phyloP scores from a whole-genome alignment of 35 echinoderm and acorn worm species.

The Diadema setosum region DNA sequence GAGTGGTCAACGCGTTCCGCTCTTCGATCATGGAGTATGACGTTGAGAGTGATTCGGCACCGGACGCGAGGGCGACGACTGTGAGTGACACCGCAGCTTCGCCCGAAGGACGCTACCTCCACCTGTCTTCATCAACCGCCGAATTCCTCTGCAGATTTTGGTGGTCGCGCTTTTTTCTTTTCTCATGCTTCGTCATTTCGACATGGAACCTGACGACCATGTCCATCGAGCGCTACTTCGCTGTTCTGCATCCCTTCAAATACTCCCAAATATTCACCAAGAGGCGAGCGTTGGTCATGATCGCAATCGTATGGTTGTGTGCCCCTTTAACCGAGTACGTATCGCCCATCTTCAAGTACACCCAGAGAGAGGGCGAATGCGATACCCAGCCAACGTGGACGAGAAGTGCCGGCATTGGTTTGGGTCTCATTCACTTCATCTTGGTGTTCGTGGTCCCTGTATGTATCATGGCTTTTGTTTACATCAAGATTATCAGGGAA shows the following conservation, averaged over 20 bases:
- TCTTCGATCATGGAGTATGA: background rate
- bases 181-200: slow-evolving; percentile 65
- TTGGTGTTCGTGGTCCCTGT: slow-evolving; percentile 65
- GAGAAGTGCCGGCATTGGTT: background rate
- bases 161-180: slow-evolving; percentile 73
- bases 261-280: slow-evolving; percentile 48
- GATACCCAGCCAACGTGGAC: slow-evolving; percentile 23
- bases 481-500: slow-evolving; percentile 35
- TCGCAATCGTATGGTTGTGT: slow-evolving; percentile 30
- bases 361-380: background rate
- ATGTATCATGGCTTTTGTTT: slow-evolving; percentile 52
- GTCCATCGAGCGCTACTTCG: slow-evolving; percentile 74
- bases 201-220: slow-evolving; percentile 74
- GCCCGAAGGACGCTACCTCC: background rate
- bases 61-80: background rate
- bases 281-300: slow-evolving; percentile 27
- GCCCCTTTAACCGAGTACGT: slow-evolving; percentile 52
- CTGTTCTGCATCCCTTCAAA: slow-evolving; percentile 64
- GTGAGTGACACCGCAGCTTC: no score
- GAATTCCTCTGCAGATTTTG: slow-evolving; percentile 84
- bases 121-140: background rate
- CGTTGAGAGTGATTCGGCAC: background rate
- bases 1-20: slow-evolving; percentile 11
- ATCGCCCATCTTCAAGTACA: slow-evolving; percentile 16
- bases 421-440: slow-evolving; percentile 40